Percentiles rank a stretch among this genome's conserved stretches.
Conservation (phyloP, 2,113 vertebrate genomes). For the Neodontobutis hainanensis region DNA sequence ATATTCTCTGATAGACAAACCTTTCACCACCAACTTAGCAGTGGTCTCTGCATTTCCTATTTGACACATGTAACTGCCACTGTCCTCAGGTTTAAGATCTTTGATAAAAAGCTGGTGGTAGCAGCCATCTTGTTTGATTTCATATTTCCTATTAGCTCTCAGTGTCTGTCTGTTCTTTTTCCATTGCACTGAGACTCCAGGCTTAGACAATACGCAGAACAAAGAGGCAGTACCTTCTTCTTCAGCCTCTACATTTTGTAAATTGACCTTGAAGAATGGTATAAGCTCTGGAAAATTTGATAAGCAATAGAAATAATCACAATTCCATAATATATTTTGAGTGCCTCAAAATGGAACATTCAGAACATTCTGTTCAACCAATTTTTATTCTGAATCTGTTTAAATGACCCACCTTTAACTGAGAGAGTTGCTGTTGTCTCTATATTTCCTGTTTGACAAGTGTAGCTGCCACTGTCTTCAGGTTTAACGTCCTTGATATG, state of each 20-base stretch:
- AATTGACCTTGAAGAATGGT: constrained; percentile 70
- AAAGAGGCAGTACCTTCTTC: constrained; percentile 70
- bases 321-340: too few relatives aligned
- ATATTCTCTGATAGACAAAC: constrained; percentile 50
- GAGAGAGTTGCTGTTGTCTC: constrained; percentile 50
- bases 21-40: constrained; percentile 73
- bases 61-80: constrained; percentile 56
- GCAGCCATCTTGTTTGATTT: constrained; percentile 63
- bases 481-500: constrained; percentile 57
- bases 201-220: constrained; percentile 78
- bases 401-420: constrained; percentile 78
- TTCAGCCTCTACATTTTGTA: constrained; percentile 71
- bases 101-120: constrained; percentile 34
- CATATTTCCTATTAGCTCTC: constrained; percentile 37
- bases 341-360: too few relatives aligned
- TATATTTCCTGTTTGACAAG: constrained; percentile 36
- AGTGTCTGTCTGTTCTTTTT: constrained; percentile 68
- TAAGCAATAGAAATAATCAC: not conserved
- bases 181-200: constrained; percentile 74
- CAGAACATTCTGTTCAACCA: too few relatives aligned
- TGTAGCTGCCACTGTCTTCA: constrained; percentile 60
- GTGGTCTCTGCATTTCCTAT: constrained; percentile 45
- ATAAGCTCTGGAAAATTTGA: constrained; percentile 38
- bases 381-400: not conserved
- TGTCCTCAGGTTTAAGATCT: constrained; percentile 60